Evolutionary conservation across 1,140 invertebrate species (phyloP), one percentile per base, ranked within the genome.

Genomic region (Xylocopa sonorina): DNA sequence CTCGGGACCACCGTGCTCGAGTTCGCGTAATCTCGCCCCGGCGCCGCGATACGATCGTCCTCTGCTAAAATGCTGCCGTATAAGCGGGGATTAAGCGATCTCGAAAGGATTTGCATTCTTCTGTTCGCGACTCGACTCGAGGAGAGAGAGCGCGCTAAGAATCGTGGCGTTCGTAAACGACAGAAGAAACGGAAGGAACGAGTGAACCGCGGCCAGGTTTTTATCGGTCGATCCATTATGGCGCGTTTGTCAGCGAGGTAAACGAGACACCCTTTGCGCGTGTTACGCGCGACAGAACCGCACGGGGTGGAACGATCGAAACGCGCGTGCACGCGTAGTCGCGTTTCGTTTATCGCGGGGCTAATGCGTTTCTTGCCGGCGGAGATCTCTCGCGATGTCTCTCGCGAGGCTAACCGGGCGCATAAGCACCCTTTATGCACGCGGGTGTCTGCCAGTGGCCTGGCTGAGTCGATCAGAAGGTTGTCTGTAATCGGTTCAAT

Each of bases 291-390:
- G 5, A 12, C 14, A 6, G 3, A 7, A 12, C 43, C 0, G 24
- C n/a, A 4, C 66, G 24, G 50, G 32, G n/a, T 68, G 50, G 7
- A 68, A 68, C 38, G 38, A 18, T 48, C 9, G 18, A 50, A 32
- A 16, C 21, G 66, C 32, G 5, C n/a, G 0, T 2, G 21, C 12
- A 7, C 43, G 0, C 57, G 18, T 12, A 7, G 46, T 75, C 53
- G 32, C 34, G 24, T 67, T 67, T 55, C 81, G 29, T 66, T 83
- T 63, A 83, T 83, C 69, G 74, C 72, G 55, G 29, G n/a, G 41
- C 57, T 84, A 84, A 84, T 83, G 81, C 76, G 63, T 83, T 84
- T 84, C 76, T 84, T 83, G 50, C 57, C 6, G 2, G 24, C 58
- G 24, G n/a, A 50, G 43, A 50, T 68, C 62, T 68, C 62, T 67